Conservation (phyloP, 2,888 invertebrate species). For the Balanococcus diminutus region DNA sequence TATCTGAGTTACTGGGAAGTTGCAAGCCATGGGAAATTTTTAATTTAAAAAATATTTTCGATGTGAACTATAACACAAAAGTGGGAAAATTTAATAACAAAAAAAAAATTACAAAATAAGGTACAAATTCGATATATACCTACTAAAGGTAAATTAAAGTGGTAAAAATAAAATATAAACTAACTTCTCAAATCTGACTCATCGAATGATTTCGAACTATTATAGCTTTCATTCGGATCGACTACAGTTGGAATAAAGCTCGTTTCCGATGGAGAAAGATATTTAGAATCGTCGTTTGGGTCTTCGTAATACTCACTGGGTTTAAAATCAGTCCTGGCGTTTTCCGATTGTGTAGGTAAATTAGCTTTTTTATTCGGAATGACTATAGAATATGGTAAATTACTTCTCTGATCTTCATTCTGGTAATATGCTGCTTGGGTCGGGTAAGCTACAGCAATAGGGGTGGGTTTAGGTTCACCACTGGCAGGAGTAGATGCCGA, state of each 20-base stretch:
- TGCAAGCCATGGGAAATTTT: too few relatives aligned
- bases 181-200: not conserved
- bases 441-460: not conserved
- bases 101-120: not conserved
- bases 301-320: conserved; percentile 22
- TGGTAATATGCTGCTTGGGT: not conserved
- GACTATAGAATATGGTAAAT: conserved; percentile 21
- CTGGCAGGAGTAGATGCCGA: not conserved
- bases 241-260: not conserved
- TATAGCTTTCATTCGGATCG: not conserved
- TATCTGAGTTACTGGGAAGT: too few relatives aligned
- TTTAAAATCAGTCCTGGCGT: not conserved
- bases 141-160: too few relatives aligned
- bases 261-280: not conserved
- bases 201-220: not conserved
- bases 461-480: not conserved
- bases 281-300: not conserved
- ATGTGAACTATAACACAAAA: not conserved
- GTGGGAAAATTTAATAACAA: not conserved
- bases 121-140: not conserved
- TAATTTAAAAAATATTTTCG: not conserved
- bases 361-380: conserved; percentile 22
- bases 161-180: not conserved
- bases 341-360: not conserved
- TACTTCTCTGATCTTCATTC: not conserved